A percentile compares a stretch with the other conserved stretches of the same genome.
phyloP scores from a whole-genome alignment of 2,888 invertebrate species.

The Tenthredo scrophulariae region DNA sequence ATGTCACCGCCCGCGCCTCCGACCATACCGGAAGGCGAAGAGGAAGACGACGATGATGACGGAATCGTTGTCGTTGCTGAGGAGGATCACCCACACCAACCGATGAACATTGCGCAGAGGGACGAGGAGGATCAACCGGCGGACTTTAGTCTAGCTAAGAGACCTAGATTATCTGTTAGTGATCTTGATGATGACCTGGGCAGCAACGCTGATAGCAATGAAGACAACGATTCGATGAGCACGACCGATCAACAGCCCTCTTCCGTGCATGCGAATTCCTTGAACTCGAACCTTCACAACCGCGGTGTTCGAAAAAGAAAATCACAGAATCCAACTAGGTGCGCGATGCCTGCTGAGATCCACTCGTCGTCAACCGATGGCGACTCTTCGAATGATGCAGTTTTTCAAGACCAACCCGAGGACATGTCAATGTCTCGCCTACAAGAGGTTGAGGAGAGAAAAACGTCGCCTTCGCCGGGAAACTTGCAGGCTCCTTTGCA shows the following conservation, averaged over 20 bases:
- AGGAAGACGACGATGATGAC: slow-evolving; percentile 81
- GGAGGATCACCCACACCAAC: slow-evolving; percentile 78
- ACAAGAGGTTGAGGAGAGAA: slow-evolving; percentile 71
- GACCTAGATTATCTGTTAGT: slow-evolving; percentile 81
- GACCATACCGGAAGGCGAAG: slow-evolving; percentile 72
- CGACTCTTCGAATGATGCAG: slow-evolving; percentile 82
- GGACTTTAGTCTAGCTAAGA: slow-evolving; percentile 86
- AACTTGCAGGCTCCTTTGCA: slow-evolving; percentile 41
- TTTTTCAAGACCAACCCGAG: slow-evolving; percentile 76
- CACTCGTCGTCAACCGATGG: slow-evolving; percentile 82
- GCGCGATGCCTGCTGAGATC: slow-evolving; percentile 82
- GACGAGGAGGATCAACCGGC: slow-evolving; percentile 82
- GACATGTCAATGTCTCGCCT: slow-evolving; percentile 77
- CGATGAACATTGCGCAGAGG: slow-evolving; percentile 69
- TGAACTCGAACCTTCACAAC: slow-evolving; percentile 68
- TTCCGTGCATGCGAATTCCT: slow-evolving; percentile 61
- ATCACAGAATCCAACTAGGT: slow-evolving; percentile 92
- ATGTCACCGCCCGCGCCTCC: slow-evolving; percentile 77
- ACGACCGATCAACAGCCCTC: slow-evolving; percentile 65
- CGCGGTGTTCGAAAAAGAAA: slow-evolving; percentile 87
- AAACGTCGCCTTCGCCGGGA: slow-evolving; percentile 67
- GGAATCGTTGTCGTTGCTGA: slow-evolving; percentile 90
- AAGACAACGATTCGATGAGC: slow-evolving; percentile 76
- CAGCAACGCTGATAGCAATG: slow-evolving; percentile 84
- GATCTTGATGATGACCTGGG: slow-evolving; percentile 81